These are phyloP conservation scores for Zaprionus vittiger DNA, from an alignment of 1,140 invertebrate genomes.

Conservation along the genomic window DNA sequence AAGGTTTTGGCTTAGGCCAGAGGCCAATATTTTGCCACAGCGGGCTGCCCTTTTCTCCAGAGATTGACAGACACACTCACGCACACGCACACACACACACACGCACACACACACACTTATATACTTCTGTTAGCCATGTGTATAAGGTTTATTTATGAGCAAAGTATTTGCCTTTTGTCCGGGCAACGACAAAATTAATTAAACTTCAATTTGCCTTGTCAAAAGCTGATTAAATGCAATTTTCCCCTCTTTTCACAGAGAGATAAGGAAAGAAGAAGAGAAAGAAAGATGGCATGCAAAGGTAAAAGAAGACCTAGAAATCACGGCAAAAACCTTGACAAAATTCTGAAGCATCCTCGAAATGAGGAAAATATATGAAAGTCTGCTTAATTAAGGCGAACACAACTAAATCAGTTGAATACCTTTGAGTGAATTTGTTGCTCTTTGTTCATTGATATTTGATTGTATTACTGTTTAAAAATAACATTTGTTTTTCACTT, in stretches of 20 bases:
- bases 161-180: constrained; percentile 26
- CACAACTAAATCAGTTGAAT: not conserved
- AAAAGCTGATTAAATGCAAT: constrained; percentile 65
- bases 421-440: constrained; percentile 14
- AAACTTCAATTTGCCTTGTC: constrained; percentile 71
- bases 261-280: not conserved
- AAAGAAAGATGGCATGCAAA: constrained; percentile 27
- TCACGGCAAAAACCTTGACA: constrained; percentile 10
- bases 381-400: not conserved
- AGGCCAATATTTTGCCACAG: constrained; percentile 44
- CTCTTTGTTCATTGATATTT: not conserved
- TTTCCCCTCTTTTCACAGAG: constrained; percentile 1
- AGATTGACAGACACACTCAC: constrained; percentile 25
- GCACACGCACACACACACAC: constrained; percentile 3
- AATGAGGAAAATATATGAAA: not conserved
- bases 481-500: not conserved
- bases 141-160: constrained; percentile 40
- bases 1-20: constrained; percentile 46
- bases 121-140: constrained; percentile 25
- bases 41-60: constrained; percentile 7
- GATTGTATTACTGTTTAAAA: not conserved
- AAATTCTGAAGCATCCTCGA: not conserved
- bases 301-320: constrained; percentile 14
- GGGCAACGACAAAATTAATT: constrained; percentile 65
- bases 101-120: not conserved